Conservation (phyloP, 2,888 invertebrate species). For the Meghimatium bilineatum region DNA sequence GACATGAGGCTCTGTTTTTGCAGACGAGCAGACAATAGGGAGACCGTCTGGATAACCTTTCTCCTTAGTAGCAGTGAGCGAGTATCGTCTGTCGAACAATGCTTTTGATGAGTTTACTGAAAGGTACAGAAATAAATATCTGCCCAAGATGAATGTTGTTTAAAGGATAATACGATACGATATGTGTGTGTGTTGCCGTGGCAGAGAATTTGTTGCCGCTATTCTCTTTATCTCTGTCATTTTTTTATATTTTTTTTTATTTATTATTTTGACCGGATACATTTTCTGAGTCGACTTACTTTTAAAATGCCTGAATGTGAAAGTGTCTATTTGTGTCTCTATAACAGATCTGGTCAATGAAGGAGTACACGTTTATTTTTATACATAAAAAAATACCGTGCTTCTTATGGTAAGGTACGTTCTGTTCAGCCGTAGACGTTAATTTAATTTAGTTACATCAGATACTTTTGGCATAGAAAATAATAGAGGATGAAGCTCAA, state of each 20-base stretch:
- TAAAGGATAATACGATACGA: not conserved
- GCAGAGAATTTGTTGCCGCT: not conserved
- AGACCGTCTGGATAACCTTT: not conserved
- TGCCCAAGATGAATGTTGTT: not conserved
- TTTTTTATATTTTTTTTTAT: not conserved
- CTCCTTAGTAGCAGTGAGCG: not conserved
- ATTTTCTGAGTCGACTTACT: no score
- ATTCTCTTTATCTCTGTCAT: not conserved
- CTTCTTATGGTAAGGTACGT: no score
- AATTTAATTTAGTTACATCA: no score
- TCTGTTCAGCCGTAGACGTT: no score
- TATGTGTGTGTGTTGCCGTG: not conserved
- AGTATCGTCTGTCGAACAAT: slow-evolving; percentile 23
- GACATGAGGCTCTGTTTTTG: not conserved
- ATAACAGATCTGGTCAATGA: no score
- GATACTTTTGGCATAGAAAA: no score
- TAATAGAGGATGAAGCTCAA: no score
- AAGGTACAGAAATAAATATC: slow-evolving; percentile 8
- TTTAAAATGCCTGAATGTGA: no score
- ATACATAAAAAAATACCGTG: no score
- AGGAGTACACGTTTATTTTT: no score
- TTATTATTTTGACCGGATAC: no score
- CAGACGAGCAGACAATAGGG: not conserved
- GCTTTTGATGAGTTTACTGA: slow-evolving; percentile 31
- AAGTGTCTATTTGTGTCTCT: no score